Evolutionary conservation across 1,140 invertebrate genomes (phyloP), one percentile per base, ranked within the genome.

Genomic region (Pantala flavescens): DNA sequence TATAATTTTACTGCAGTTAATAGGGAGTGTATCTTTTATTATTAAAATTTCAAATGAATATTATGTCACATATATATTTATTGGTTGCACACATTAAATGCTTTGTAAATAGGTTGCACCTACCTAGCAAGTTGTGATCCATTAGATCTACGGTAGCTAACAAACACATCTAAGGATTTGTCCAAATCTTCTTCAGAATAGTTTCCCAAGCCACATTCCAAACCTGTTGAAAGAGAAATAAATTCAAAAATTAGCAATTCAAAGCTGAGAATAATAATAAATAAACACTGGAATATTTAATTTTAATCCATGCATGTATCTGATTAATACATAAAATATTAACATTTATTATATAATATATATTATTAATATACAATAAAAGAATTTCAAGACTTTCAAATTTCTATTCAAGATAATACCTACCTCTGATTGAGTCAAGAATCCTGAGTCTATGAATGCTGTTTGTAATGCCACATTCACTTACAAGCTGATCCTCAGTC

Each of bases 131-230:
- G 84, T 83, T 99, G 98, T 24, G 98, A 99, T 74, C 98, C 98
- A 82, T 98, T 99, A 0, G 96, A 97, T 79, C 98, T 86, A 78
- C 98, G 85, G 82, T 99, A 99, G 83, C 97, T 98, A 76, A 99
- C 96, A 82, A 99, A 99, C 3, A 98, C 96, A 82, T 99, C 98
- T 73, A 97, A 84, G 7, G 90, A 91, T 82, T 97, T 96, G 79
- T 94, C 92, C 77, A 90, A 86, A 79, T 89, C 91, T 76, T 92
- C 91, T 78, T 93, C 89, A 24, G 83, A 90, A 78, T 87, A 86
- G 83, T 80, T 89, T 77, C 83, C 85, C 79, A 86, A 83, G 77
- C 82, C 87, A 81, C 84, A 90, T 84, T 85, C 87, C 77, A 84
- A 83, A 74, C 81, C 85, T 86, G 81, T 24, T 83, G 83, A 78